Evolutionary conservation across 2,797 vertebrate genomes (phyloP).

Genomic region (Eremophila alpestris): DNA sequence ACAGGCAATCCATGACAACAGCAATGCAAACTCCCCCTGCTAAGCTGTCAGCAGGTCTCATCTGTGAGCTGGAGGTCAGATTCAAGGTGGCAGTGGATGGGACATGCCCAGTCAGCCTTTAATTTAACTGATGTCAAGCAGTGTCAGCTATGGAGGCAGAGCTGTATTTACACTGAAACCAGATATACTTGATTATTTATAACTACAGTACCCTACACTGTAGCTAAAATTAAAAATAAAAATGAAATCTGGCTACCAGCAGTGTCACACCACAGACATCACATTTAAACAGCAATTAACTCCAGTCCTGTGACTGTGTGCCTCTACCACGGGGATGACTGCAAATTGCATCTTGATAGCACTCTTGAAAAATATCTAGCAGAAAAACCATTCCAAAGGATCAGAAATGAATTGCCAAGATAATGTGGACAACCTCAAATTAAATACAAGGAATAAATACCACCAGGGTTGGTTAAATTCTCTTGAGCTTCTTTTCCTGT

Average conservation of each 20-base stretch:
- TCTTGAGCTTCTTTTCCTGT: background rate
- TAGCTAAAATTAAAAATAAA: slow-evolving; percentile 35
- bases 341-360: background rate
- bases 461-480: background rate
- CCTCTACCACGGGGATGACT: background rate
- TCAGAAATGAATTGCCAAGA: slow-evolving; percentile 44
- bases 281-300: slow-evolving; percentile 32
- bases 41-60: slow-evolving; percentile 25
- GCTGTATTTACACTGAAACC: slow-evolving; percentile 5
- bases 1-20: background rate
- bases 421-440: slow-evolving; percentile 24
- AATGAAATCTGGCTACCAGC: slow-evolving; percentile 19
- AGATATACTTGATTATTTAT: slow-evolving; percentile 1
- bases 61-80: slow-evolving; percentile 15
- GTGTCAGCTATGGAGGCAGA: slow-evolving; percentile 23
- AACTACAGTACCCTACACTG: background rate
- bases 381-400: background rate
- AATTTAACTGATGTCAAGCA: slow-evolving; percentile 32
- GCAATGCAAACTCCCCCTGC: background rate
- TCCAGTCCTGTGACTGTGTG: background rate
- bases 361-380: background rate
- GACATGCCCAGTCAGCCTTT: slow-evolving; percentile 29
- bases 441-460: slow-evolving; percentile 54
- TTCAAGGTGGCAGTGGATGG: slow-evolving; percentile 9
- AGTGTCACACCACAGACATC: slow-evolving; percentile 13